Conservation (phyloP, 1,140 invertebrate genomes). For the Octopus sinensis region DNA sequence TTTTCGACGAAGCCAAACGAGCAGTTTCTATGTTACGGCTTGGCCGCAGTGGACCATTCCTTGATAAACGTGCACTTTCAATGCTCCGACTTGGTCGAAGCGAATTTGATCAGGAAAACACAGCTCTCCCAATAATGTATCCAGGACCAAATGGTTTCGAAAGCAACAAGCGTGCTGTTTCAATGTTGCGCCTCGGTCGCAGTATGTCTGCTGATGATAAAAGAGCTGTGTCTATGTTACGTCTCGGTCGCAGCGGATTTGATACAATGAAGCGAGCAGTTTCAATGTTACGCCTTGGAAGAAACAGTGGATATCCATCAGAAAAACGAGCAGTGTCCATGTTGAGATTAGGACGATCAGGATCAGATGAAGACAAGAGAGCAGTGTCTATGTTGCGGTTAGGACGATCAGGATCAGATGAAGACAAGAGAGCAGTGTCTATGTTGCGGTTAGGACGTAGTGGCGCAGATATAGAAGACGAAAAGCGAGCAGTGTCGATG, state of each 20-base stretch:
- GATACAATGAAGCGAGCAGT: background rate
- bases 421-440: background rate
- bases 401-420: no score
- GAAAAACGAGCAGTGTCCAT: background rate
- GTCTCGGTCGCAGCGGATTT: background rate
- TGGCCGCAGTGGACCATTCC: background rate
- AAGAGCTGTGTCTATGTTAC: background rate
- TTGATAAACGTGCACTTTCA: background rate
- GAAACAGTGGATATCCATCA: background rate
- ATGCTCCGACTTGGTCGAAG: background rate
- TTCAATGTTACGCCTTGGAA: background rate
- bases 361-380: background rate
- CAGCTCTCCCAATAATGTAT: background rate
- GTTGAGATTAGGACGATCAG: background rate
- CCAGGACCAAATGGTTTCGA: background rate
- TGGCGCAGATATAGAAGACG: background rate
- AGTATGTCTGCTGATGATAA: background rate
- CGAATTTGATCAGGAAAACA: background rate
- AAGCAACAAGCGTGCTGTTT: background rate
- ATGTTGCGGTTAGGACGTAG: background rate
- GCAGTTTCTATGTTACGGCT: background rate
- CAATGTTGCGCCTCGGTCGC: background rate
- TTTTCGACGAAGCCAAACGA: background rate
- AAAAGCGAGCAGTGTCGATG: background rate
- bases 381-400: background rate